phyloP scores from a whole-genome alignment of 2,888 invertebrate genomes.

The Cephus sareptanus region DNA sequence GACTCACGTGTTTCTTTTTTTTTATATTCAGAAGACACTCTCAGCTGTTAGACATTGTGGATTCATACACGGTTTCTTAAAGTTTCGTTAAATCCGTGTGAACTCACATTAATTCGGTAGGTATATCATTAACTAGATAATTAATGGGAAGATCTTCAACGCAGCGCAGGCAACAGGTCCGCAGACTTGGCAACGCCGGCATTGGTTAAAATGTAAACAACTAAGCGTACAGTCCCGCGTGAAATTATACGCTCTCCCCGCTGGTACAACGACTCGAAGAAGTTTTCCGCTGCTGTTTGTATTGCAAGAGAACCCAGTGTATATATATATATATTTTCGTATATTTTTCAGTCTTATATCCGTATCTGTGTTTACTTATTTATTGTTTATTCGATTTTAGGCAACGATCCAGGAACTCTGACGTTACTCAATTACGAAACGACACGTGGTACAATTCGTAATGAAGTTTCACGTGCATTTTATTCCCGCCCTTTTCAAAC shows the following conservation, averaged over 20 bases:
- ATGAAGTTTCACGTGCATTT: background rate
- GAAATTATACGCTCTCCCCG: background rate
- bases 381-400: background rate
- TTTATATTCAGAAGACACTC: background rate
- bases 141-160: slow-evolving; percentile 48
- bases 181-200: slow-evolving; percentile 60
- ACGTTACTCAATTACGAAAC: background rate
- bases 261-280: background rate
- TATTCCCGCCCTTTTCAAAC: background rate
- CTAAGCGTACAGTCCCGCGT: slow-evolving; percentile 52
- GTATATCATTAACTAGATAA: slow-evolving; percentile 48
- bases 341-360: background rate
- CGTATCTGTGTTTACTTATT: background rate
- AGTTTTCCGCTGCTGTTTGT: background rate
- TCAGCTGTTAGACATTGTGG: background rate
- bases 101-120: slow-evolving; percentile 33
- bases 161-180: slow-evolving; percentile 55
- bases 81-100: background rate
- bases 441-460: background rate
- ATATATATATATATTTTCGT: background rate
- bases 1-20: background rate
- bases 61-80: background rate
- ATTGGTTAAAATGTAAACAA: slow-evolving; percentile 64
- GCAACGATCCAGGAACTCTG: background rate
- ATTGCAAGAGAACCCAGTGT: background rate